phyloP scores from a whole-genome alignment of 2,797 vertebrate genomes.

The Rousettus madagascariensis region DNA sequence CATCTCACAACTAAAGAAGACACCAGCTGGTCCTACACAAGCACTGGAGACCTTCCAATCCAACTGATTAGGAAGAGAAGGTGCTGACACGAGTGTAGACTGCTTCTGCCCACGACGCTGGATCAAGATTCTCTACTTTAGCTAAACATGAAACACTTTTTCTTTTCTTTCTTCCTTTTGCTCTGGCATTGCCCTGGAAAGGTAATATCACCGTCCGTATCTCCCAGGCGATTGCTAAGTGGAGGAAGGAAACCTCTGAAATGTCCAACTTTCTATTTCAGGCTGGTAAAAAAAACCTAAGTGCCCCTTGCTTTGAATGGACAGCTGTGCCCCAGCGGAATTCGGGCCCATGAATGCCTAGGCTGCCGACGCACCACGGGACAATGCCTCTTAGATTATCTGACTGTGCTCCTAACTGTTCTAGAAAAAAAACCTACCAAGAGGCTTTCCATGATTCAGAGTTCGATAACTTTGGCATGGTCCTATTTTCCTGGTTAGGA shows the following conservation, averaged over 20 bases:
- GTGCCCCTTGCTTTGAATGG: background rate
- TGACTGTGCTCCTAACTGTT: background rate
- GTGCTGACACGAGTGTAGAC: background rate
- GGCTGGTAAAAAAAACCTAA: background rate
- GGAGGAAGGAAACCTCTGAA: background rate
- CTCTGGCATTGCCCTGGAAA: background rate
- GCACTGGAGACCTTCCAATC: background rate
- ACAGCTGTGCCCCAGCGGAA: background rate
- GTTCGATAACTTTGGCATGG: background rate
- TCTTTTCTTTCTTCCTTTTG: background rate
- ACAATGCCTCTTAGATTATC: background rate
- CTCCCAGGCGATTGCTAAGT: background rate
- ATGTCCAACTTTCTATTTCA: background rate
- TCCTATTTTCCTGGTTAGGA: background rate
- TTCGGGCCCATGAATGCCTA: no score
- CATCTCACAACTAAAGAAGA: background rate
- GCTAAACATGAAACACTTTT: background rate
- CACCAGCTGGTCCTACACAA: background rate
- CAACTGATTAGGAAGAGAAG: background rate
- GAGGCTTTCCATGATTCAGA: background rate
- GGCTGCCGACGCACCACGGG: background rate
- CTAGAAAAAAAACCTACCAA: background rate
- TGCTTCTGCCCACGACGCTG: background rate
- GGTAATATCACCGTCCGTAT: background rate
- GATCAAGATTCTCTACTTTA: background rate